Conservation (phyloP, 2,888 invertebrate species). For the Synergus japonicus region DNA sequence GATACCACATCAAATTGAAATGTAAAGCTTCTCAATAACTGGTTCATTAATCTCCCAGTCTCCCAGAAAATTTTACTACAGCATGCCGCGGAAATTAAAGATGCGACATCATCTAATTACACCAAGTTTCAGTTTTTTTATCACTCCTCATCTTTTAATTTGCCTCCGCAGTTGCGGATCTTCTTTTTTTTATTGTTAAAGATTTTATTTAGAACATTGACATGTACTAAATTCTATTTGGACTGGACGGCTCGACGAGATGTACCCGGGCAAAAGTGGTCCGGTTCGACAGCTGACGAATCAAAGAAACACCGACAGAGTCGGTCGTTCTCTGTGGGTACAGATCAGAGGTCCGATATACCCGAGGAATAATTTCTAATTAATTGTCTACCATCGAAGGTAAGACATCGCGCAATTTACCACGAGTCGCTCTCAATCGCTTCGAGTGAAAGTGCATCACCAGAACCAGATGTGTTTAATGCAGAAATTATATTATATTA, state of each 20-base stretch:
- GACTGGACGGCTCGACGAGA: constrained; percentile 53
- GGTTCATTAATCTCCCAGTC: constrained; percentile 7
- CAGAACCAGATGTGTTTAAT: not conserved
- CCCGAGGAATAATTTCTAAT: constrained; percentile 70
- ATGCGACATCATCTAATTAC: constrained; percentile 2
- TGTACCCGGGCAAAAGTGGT: constrained; percentile 61
- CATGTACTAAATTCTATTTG: constrained; percentile 57
- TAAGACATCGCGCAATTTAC: constrained; percentile 18
- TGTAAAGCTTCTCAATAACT: constrained; percentile 32
- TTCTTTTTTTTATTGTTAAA: not conserved
- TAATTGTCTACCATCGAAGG: constrained; percentile 62
- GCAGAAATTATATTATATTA: not conserved
- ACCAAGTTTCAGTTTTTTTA: not conserved
- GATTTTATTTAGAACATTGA: constrained; percentile 39
- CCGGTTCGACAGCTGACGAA: constrained; percentile 70
- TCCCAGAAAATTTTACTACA: not conserved
- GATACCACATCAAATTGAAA: constrained; percentile 8
- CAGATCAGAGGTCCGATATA: constrained; percentile 69
- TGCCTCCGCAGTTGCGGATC: not conserved
- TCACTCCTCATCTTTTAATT: not conserved
- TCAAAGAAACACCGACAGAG: constrained; percentile 70
- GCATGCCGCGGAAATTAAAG: constrained; percentile 20
- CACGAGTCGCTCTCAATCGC: constrained; percentile 14
- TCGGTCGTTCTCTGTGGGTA: constrained; percentile 44
- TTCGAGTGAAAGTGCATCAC: not conserved